Evolutionary conservation across 2,797 vertebrate species (phyloP).

Genomic region (Epinephelus coioides): DNA sequence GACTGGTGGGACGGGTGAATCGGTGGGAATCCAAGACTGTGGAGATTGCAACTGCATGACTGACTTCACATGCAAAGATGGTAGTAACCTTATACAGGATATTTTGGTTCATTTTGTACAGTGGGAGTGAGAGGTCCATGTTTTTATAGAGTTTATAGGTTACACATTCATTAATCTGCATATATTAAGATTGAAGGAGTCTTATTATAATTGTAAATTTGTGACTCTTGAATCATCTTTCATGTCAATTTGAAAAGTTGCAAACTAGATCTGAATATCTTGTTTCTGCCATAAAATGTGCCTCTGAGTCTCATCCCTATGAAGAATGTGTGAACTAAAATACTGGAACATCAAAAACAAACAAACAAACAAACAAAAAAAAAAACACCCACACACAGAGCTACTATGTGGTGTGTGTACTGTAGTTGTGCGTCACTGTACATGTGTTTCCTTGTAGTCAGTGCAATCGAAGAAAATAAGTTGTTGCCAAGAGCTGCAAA

Average conservation of each 20-base stretch:
- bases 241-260: not conserved
- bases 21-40: too few species aligned
- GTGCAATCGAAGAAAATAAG: constrained; percentile 21
- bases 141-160: not conserved
- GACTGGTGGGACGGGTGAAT: too few species aligned
- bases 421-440: constrained; percentile 19
- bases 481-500: constrained; percentile 25
- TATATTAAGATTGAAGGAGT: not conserved
- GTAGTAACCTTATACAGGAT: too few species aligned
- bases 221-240: not conserved
- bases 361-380: not conserved
- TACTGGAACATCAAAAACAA: constrained; percentile 17
- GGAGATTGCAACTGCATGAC: too few species aligned
- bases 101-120: too few species aligned
- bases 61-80: too few species aligned
- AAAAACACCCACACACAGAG: constrained; percentile 6
- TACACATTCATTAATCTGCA: not conserved
- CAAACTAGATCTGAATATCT: not conserved
- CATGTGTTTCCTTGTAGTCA: constrained; percentile 5
- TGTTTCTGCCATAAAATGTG: constrained; percentile 5
- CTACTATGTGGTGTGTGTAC: constrained; percentile 7
- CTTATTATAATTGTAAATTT: constrained; percentile 1
- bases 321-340: constrained; percentile 11
- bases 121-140: too few species aligned
- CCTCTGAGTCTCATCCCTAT: constrained; percentile 2